Base-by-base conservation (phyloP, 1,140 invertebrate species). In the Sycobia sp. region DNA sequence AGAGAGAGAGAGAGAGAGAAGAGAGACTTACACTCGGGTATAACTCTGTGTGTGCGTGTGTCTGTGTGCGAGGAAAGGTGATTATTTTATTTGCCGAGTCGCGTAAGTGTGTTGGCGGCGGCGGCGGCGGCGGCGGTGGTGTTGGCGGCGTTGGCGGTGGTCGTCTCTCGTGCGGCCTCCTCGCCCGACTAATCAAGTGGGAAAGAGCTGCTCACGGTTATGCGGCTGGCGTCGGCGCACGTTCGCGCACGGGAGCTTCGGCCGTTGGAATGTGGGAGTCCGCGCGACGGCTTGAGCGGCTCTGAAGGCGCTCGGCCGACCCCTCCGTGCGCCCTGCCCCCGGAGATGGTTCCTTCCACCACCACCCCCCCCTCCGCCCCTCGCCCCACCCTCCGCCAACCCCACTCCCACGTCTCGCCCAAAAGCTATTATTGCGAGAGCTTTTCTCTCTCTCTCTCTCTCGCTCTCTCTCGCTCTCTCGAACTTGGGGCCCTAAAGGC, bases 261-360 rank as follows among this genome's bases (percentile, higher is more conserved):
- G 64, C 77, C 73, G 81, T 77, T 84, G 83, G 83, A 84, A 83
- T 84, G 83, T 84, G 77, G n/a, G 81, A 83, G 82, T 82, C 81
- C 81, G 81, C 81, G 81, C 81, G 74, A 76, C 76, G 76, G 76
- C 81, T 81, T 74, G 71, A 78, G 79, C 80, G 74, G 80, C 82
- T 84, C 82, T 84, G 79, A 81, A 44, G 16, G 67, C n/a, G n/a
- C n/a, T n/a, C n/a, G n/a, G n/a, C n/a, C n/a, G n/a, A n/a, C n/a
- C n/a, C n/a, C n/a, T 9, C 36, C 36, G 25, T 25, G 14, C 38
- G 4, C 20, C 29, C 29, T 11, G 29, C 29, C 29, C 29, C 5
- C 29, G 29, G 29, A 11, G n/a, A n/a, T n/a, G n/a, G 4, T 51
- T 34, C 4, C 51, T 41, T 22, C 22, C 39, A 14, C 34, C 18